These are phyloP conservation scores for Rotaria magnacalcarata DNA, from an alignment of 2,888 invertebrate species.

Conservation along the genomic window DNA sequence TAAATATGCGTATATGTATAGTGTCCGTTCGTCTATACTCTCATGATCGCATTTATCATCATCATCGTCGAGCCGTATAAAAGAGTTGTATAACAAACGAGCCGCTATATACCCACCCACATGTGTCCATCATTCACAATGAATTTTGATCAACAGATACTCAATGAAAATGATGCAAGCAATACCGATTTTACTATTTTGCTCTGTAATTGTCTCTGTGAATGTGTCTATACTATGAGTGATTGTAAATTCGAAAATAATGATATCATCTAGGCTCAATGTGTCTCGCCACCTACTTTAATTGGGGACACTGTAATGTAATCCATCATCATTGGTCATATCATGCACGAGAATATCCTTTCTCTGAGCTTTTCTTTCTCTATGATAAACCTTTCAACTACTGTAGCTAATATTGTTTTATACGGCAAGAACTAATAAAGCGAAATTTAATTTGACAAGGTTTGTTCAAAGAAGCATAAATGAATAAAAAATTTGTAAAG, in stretches of 20 bases:
- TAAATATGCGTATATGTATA: neutral
- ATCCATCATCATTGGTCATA: constrained; percentile 17
- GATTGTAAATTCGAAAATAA: constrained; percentile 25
- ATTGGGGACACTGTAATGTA: constrained; percentile 3
- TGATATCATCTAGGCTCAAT: constrained; percentile 15
- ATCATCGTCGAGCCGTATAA: neutral
- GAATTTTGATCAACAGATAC: constrained; percentile 22
- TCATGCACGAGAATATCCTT: neutral
- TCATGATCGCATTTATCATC: constrained; percentile 1
- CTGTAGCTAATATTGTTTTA: neutral
- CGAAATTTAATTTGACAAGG: neutral
- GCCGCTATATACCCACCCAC: neutral
- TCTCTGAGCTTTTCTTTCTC: neutral
- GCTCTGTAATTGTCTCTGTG: constrained; percentile 7
- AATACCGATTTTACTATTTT: neutral
- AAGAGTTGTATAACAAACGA: constrained; percentile 22
- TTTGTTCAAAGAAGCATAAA: neutral
- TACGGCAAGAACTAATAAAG: neutral
- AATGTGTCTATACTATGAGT: neutral
- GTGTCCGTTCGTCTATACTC: neutral
- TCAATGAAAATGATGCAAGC: constrained; percentile 26
- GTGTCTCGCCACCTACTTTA: constrained; percentile 8
- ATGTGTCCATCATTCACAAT: neutral
- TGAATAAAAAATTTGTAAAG: too few relatives aligned
- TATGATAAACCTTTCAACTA: neutral